Evolutionary conservation across 2,113 vertebrate genomes (phyloP).

Genomic region (Pyxicephalus adspersus): DNA sequence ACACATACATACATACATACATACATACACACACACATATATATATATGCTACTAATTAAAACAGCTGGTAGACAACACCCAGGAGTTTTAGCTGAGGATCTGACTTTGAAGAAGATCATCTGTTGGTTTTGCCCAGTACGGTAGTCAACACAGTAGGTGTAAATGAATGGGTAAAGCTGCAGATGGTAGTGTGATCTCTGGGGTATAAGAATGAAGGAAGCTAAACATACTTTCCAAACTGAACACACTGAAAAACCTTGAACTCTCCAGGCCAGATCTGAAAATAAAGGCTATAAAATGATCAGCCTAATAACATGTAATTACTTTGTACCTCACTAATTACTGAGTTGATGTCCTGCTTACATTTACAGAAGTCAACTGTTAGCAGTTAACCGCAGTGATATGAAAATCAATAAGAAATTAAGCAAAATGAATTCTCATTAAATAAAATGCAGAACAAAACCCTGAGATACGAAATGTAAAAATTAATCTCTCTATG

Average conservation of each 20-base stretch:
- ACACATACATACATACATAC: too few species aligned
- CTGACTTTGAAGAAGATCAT: neutral
- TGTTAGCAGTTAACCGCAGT: neutral
- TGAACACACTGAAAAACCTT: neutral
- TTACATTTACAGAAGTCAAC: neutral
- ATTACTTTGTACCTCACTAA: conserved; percentile 24
- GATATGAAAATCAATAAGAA: neutral
- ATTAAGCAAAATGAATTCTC: neutral
- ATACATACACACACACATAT: too few species aligned
- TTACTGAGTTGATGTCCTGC: neutral
- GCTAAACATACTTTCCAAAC: neutral
- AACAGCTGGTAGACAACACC: neutral
- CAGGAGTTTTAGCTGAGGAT: neutral
- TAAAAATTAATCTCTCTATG: neutral
- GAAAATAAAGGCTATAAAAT: neutral
- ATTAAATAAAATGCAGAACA: neutral
- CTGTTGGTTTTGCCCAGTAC: neutral
- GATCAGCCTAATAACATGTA: neutral
- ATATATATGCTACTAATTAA: neutral
- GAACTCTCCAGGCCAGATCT: neutral
- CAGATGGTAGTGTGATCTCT: conserved; percentile 3
- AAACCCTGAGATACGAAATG: neutral
- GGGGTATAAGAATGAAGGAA: neutral
- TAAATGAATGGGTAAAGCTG: conserved; percentile 8
- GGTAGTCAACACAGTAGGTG: neutral